These are phyloP conservation scores for Plectropomus leopardus DNA, from an alignment of 2,113 vertebrate genomes.

Conservation along the genomic window DNA sequence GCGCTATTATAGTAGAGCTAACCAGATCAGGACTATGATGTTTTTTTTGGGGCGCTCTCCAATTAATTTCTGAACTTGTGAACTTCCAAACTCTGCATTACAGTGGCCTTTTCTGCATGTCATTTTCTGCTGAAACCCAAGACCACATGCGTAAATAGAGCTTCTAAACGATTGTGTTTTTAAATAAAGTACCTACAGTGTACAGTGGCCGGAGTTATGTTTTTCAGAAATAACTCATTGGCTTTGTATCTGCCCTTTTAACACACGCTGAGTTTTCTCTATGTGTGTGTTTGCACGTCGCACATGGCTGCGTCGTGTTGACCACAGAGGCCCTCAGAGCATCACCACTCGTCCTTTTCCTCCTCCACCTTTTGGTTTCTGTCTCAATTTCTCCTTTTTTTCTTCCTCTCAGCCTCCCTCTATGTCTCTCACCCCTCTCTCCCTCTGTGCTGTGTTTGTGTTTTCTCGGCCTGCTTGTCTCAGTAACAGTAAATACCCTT, in stretches of 20 bases:
- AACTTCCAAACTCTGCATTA: neutral
- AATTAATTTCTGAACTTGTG: conserved; percentile 12
- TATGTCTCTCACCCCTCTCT: neutral
- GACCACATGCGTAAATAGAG: rapidly evolving
- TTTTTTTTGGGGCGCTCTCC: conserved; percentile 23
- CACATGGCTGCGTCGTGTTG: conserved; percentile 57
- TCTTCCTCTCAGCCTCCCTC: conserved; percentile 16
- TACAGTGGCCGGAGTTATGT: neutral
- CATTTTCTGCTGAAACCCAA: neutral
- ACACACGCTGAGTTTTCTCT: neutral
- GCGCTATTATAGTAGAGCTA: neutral
- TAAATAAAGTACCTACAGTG: neutral
- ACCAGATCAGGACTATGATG: neutral
- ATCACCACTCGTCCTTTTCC: conserved; percentile 6
- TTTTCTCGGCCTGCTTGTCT: conserved; percentile 71
- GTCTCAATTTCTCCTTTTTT: conserved; percentile 31
- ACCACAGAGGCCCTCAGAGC: conserved; percentile 48
- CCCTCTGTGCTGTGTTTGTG: conserved; percentile 68
- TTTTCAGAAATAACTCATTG: conserved; percentile 34
- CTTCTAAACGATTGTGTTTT: neutral
- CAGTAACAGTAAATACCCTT: conserved; percentile 82
- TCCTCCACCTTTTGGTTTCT: conserved; percentile 38
- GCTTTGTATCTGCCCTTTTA: conserved; percentile 24
- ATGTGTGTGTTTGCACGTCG: conserved; percentile 9
- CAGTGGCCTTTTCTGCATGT: neutral